Evolutionary conservation across 2,113 vertebrate genomes (phyloP).

Genomic region (Vidua macroura): DNA sequence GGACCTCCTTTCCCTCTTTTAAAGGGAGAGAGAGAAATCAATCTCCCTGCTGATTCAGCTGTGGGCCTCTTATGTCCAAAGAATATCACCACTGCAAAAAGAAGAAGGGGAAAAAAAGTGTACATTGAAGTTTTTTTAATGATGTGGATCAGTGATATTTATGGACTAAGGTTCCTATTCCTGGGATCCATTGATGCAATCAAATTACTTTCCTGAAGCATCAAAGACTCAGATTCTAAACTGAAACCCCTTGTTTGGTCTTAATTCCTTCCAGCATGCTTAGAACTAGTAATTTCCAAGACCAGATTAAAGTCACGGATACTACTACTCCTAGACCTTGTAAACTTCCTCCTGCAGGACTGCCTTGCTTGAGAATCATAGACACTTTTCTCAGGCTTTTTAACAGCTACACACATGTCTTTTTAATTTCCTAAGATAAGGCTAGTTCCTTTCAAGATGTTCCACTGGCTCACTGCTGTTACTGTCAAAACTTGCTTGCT

Average conservation of each 20-base stretch:
- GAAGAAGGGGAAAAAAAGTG: neutral
- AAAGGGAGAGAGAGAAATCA: constrained; percentile 51
- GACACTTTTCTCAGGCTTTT: constrained; percentile 46
- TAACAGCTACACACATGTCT: constrained; percentile 38
- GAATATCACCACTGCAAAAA: constrained; percentile 60
- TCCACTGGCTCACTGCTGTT: constrained; percentile 27
- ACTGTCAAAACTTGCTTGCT: constrained; percentile 36
- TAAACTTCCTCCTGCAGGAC: constrained; percentile 36
- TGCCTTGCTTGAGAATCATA: neutral
- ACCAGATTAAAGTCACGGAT: constrained; percentile 34
- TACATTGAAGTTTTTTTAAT: constrained; percentile 46
- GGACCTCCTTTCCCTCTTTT: constrained; percentile 55
- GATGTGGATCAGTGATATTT: constrained; percentile 23
- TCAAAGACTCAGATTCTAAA: constrained; percentile 38
- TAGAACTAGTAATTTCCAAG: constrained; percentile 52
- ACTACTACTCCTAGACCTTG: constrained; percentile 28
- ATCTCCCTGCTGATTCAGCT: constrained; percentile 37
- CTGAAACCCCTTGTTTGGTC: constrained; percentile 35
- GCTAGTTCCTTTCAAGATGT: constrained; percentile 57
- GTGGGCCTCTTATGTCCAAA: constrained; percentile 31
- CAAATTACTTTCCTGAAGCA: constrained; percentile 49
- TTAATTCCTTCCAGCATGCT: constrained; percentile 51
- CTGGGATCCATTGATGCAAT: constrained; percentile 47
- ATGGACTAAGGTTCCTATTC: constrained; percentile 40
- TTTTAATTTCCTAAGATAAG: constrained; percentile 66